These are phyloP conservation scores for Ictidomys tridecemlineatus DNA, from an alignment of 2,113 vertebrate species.

Conservation along the genomic window DNA sequence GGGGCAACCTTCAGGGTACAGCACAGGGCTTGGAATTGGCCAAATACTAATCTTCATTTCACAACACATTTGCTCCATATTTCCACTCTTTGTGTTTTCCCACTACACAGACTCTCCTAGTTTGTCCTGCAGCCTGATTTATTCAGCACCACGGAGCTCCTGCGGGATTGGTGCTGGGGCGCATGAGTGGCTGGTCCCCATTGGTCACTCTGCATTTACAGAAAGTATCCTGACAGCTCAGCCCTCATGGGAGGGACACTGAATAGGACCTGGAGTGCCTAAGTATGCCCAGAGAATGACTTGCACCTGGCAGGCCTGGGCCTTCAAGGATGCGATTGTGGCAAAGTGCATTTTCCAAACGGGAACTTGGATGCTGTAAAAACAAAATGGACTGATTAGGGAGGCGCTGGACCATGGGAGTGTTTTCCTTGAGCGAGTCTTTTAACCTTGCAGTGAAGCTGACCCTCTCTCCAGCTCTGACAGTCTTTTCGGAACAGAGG, in stretches of 20 bases:
- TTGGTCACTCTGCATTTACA: not conserved
- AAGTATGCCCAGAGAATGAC: not conserved
- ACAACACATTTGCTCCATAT: not conserved
- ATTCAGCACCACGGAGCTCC: not conserved
- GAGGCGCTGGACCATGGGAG: conserved; percentile 71
- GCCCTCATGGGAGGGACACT: not conserved
- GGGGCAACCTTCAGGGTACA: not conserved
- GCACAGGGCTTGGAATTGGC: not conserved
- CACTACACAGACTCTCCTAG: fast-evolving
- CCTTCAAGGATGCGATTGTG: not conserved
- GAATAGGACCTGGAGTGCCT: not conserved
- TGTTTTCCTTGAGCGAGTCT: conserved; percentile 75
- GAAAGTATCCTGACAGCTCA: not conserved
- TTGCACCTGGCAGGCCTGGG: conserved; percentile 25
- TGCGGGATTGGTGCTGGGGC: no score
- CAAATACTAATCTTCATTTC: not conserved
- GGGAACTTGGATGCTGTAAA: conserved; percentile 50
- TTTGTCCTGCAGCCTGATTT: not conserved
- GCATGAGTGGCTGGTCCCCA: not conserved
- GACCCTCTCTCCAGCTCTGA: conserved; percentile 61
- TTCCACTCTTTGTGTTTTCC: not conserved
- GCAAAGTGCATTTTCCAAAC: conserved; percentile 65
- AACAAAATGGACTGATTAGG: conserved; percentile 78
- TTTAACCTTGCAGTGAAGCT: conserved; percentile 74
- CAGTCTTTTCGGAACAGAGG: conserved; percentile 61